These are phyloP conservation scores for Penelope pileata DNA, from an alignment of 2,113 vertebrate genomes.

Conservation along the genomic window DNA sequence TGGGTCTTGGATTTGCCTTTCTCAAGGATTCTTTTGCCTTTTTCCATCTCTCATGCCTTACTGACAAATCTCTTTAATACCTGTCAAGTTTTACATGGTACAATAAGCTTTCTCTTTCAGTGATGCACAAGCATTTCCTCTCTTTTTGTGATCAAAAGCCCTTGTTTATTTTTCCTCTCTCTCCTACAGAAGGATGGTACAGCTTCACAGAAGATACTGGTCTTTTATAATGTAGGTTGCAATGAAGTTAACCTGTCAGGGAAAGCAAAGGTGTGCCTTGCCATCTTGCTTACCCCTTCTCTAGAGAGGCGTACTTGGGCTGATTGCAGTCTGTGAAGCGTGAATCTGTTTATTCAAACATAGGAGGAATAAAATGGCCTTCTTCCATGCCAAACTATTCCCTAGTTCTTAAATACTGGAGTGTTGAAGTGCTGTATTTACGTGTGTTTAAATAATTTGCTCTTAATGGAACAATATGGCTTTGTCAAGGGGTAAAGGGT, in stretches of 20 bases:
- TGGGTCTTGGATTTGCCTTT: not conserved
- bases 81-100: not conserved
- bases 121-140: not conserved
- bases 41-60: not conserved
- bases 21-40: slow-evolving; percentile 5
- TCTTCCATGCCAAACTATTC: not conserved
- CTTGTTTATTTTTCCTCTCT: not conserved
- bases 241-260: not conserved
- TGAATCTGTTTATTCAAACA: not conserved
- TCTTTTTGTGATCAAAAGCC: not conserved
- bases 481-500: not conserved
- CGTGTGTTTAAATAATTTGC: not conserved
- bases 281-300: not conserved
- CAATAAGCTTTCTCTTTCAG: not conserved
- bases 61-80: slow-evolving; percentile 33
- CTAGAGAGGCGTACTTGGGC: not conserved
- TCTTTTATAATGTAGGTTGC: not conserved
- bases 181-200: not conserved
- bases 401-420: not conserved
- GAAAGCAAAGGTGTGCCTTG: not conserved
- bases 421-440: not conserved
- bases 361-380: not conserved
- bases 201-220: not conserved
- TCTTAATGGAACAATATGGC: not conserved
- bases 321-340: not conserved